Base-by-base conservation (phyloP, 1,140 invertebrate species). In the Leucophenga varia region DNA sequence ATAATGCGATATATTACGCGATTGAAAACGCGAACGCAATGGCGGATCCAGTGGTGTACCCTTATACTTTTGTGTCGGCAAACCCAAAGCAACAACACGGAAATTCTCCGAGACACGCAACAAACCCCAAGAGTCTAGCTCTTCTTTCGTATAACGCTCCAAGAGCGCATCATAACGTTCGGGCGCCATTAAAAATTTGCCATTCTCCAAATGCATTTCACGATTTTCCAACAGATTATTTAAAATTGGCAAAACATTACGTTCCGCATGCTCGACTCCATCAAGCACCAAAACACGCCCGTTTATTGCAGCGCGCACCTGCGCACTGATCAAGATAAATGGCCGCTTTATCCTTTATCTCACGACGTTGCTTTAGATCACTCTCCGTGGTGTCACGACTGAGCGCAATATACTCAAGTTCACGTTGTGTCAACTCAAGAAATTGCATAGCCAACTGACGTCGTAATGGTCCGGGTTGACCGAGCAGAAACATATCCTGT, bases 141-240 rank as follows among this genome's bases (percentile, higher is more conserved):
- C 88, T 55, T 88, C 82, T 57, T 82, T 74, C 6, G 83, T 83
- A 67, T 94, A 85, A 10, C 22, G 22, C 79, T 90, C 69, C 5
- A 95, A 75, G 8, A 98, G 78, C 77, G 93, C 91, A 70, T 98
- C 94, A 74, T 95, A 98, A 78, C 93, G 83, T 2, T 83, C 74
- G 18, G 92, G 85, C 2, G 91, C 84, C 64, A 98, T 88, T 12
- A 98, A 79, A 76, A 97, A 94, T 54, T 94, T 79, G 1, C 96
- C 96, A 83, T 97, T 95, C 79, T 98, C 96, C 34, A 98, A 78
- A 76, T 98, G 92, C 94, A 98, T 97, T 78, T 98, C 95, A 40
- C 95, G 80, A 78, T 98, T 98, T 79, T 98, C 96, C n/a, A 98
- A 77, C 19, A 98, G 81, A 79, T 98, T 98, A 78, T 98, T 98